These are phyloP conservation scores for Volucella bombylans DNA, from an alignment of 2,888 invertebrate genomes.

Conservation along the genomic window DNA sequence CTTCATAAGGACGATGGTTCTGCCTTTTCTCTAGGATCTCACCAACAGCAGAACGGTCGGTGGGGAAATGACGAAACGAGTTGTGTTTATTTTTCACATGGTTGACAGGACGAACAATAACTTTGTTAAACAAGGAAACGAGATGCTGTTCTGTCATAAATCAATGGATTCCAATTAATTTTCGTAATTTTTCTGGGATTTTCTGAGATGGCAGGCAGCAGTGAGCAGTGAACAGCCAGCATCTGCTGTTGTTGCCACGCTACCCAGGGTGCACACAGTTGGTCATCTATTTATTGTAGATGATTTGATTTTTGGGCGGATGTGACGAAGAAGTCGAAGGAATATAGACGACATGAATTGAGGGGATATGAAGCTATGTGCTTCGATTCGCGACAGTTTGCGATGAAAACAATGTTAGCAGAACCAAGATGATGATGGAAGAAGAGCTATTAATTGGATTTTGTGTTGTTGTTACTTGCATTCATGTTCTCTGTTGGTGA, in stretches of 20 bases:
- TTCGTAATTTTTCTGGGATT: slow-evolving; percentile 72
- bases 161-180: slow-evolving; percentile 74
- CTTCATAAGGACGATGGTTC: slow-evolving; percentile 18
- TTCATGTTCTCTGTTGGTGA: neutral
- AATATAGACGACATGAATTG: neutral
- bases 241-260: neutral
- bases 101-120: slow-evolving; percentile 72
- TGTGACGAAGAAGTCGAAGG: neutral
- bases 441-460: slow-evolving; percentile 48
- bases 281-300: slow-evolving; percentile 68
- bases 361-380: slow-evolving; percentile 45
- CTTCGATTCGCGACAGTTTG: slow-evolving; percentile 59
- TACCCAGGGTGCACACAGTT: slow-evolving; percentile 3
- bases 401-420: slow-evolving; percentile 25
- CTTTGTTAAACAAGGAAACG: slow-evolving; percentile 63
- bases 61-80: slow-evolving; percentile 36
- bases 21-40: neutral
- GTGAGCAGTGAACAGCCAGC: neutral
- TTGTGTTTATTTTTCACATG: slow-evolving; percentile 72
- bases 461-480: neutral
- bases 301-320: slow-evolving; percentile 53
- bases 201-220: slow-evolving; percentile 53
- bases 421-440: slow-evolving; percentile 30
- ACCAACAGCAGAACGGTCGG: no score
- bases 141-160: slow-evolving; percentile 67